Percentiles rank a stretch among this genome's conserved stretches.
Conservation (phyloP, 1,140 invertebrate species). For the Aplysia californica region DNA sequence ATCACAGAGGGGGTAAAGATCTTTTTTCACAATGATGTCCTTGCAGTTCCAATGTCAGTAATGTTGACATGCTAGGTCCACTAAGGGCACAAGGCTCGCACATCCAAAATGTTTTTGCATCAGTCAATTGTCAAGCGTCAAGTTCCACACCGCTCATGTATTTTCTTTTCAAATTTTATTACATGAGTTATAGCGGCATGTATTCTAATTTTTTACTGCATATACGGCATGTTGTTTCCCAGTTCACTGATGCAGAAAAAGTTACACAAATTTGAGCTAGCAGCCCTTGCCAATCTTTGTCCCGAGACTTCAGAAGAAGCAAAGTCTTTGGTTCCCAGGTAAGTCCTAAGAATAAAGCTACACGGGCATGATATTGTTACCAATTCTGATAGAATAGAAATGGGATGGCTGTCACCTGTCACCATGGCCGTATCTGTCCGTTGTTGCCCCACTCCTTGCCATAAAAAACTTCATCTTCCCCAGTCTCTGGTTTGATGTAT, state of each 20-base stretch:
- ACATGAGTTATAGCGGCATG: neutral
- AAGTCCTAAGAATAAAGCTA: too few species aligned
- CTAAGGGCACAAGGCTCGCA: neutral
- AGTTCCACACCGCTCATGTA: neutral
- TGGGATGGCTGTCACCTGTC: too few species aligned
- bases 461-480: too few species aligned
- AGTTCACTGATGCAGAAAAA: constrained; percentile 93
- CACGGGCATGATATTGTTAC: too few species aligned
- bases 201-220: neutral
- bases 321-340: constrained; percentile 94
- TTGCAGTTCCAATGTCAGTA: too few species aligned
- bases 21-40: too few species aligned
- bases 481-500: too few species aligned
- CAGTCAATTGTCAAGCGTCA: neutral
- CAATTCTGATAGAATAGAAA: too few species aligned
- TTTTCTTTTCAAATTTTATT: neutral
- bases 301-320: constrained; percentile 98
- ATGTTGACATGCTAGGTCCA: neutral
- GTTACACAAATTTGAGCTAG: constrained; percentile 98
- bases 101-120: neutral
- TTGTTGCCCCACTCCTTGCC: too few species aligned
- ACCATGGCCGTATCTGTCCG: too few species aligned
- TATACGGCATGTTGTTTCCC: constrained; percentile 68
- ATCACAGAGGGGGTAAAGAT: too few species aligned
- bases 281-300: constrained; percentile 96